These are phyloP conservation scores for Drosophila bipectinata DNA, from an alignment of 1,140 invertebrate genomes.

Conservation along the genomic window DNA sequence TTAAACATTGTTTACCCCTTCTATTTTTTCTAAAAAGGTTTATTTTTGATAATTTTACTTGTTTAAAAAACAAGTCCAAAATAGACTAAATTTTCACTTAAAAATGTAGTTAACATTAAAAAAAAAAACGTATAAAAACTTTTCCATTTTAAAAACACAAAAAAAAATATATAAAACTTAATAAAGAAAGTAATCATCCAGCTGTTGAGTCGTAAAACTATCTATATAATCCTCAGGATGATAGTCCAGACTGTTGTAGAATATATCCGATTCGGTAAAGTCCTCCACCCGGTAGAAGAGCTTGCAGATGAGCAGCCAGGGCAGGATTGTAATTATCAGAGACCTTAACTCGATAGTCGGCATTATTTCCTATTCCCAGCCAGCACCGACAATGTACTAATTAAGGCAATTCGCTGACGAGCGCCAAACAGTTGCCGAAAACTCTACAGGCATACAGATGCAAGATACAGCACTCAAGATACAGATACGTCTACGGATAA, in stretches of 20 bases:
- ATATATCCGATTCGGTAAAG: conserved; percentile 29
- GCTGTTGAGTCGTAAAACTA: conserved; percentile 31
- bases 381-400: conserved; percentile 20
- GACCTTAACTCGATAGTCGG: background rate
- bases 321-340: conserved; percentile 20
- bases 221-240: conserved; percentile 51
- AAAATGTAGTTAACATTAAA: no score
- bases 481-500: background rate
- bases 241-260: conserved; percentile 36
- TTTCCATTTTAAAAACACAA: background rate
- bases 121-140: background rate
- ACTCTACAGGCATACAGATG: background rate
- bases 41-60: no score
- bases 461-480: background rate
- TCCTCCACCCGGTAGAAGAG: conserved; percentile 18
- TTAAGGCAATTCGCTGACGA: conserved; percentile 11
- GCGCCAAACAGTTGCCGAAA: background rate
- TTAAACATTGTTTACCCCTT: no score
- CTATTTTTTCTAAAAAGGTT: no score
- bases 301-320: conserved; percentile 15
- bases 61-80: no score
- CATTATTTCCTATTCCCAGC: background rate
- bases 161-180: background rate
- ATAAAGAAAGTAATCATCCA: conserved; percentile 44
- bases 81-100: no score